phyloP scores from a whole-genome alignment of 2,797 vertebrate species.

The Chrysocyon brachyurus region DNA sequence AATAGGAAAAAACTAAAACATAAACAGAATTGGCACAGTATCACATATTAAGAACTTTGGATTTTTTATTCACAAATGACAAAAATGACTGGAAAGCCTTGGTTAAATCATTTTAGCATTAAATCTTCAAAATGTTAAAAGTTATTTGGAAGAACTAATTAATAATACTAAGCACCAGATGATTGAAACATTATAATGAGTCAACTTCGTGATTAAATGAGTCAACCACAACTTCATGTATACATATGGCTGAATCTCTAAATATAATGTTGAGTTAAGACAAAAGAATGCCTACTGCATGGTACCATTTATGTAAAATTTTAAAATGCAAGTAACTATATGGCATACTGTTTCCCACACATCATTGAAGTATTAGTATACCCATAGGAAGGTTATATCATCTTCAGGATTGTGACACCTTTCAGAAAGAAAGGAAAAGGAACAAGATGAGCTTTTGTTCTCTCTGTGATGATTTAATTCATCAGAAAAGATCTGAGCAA shows the following conservation, averaged over 20 bases:
- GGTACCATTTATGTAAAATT: background rate
- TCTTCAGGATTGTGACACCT: background rate
- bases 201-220: slow-evolving; percentile 19
- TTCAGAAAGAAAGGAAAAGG: background rate
- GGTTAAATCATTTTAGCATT: background rate
- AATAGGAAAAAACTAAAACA: slow-evolving; percentile 35
- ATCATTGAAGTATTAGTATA: background rate
- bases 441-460: background rate
- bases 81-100: background rate
- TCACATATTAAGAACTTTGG: background rate
- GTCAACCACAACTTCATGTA: background rate
- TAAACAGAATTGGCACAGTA: background rate
- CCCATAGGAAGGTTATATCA: background rate
- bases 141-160: slow-evolving; percentile 48
- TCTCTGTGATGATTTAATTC: background rate
- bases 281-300: background rate
- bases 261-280: background rate
- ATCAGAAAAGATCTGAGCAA: slow-evolving; percentile 14
- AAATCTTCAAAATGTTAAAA: background rate
- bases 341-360: background rate
- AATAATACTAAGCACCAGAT: background rate
- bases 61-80: background rate
- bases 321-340: background rate
- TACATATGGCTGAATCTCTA: background rate
- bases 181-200: slow-evolving; percentile 24